Base-by-base conservation (phyloP, 2,113 vertebrate genomes). In the Pollimyrus isidori region DNA sequence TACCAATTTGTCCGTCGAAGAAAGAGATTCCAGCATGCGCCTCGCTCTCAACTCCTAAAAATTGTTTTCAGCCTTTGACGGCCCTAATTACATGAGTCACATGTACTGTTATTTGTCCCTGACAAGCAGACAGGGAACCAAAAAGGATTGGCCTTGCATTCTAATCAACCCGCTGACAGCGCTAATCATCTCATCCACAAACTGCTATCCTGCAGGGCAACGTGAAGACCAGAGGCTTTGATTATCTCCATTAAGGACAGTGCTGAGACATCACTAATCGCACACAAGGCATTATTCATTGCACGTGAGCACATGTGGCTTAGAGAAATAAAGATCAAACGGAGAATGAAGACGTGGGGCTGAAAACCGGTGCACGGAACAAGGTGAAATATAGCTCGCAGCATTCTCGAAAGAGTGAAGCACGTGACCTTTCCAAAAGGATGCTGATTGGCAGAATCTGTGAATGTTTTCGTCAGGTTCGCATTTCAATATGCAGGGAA, bases 1-100 rank as follows among this genome's bases (percentile, higher is more conserved):
- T n/a, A 45, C 82, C 42, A 46, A 46, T 84, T 84, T 48, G 45
- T 48, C 82, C 3, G 45, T 46, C 7, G 23, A 42, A 42, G 73
- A 80, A 80, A 80, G 35, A 80, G 35, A 80, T 80, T 80, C 73
- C 73, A 2, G 35, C 73, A 42, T 42, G 73, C 0, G 15, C 35
- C 26, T 39, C 15, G 73, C 73, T 80, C 69, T 76, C 73, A 84
- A 46, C 39, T 84, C 82, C 1, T 84, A 84, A 46, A 46, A 84
- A 46, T 48, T 48, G 85, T 53, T 87, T 52, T 50, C 85, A 53
- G 48, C 85, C 85, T 87, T 87, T 87, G 85, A 87, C 19, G 50
- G 85, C 85, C 50, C 23, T 87, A 53, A 87, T 87, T 53, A 53
- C 50, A 87, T 87, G 26, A 35, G 49, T 53, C 85, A 87, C 50